Conservation (phyloP, 2,113 vertebrate genomes). For the Prochilodus magdalenae region DNA sequence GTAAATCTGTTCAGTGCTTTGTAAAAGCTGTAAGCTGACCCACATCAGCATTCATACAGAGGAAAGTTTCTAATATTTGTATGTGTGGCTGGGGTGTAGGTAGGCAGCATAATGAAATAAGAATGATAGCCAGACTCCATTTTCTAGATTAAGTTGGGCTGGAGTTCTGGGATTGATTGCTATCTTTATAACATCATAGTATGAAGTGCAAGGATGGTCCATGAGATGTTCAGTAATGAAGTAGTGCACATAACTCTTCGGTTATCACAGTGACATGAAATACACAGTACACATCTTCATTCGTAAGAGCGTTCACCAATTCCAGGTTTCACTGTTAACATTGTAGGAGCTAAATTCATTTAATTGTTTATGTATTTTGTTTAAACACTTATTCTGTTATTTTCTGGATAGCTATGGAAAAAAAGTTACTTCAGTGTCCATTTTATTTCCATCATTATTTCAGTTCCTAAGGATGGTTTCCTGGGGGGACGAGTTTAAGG, state of each 20-base stretch:
- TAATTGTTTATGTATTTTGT: too few relatives aligned
- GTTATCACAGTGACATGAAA: background rate
- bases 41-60: too few relatives aligned
- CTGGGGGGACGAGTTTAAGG: too few relatives aligned
- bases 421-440: too few relatives aligned
- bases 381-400: too few relatives aligned
- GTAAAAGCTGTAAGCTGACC: too few relatives aligned
- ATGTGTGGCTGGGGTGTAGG: background rate
- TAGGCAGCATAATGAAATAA: slow-evolving; percentile 26
- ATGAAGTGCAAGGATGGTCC: background rate
- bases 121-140: slow-evolving; percentile 29
- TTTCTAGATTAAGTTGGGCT: slow-evolving; percentile 32
- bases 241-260: background rate
- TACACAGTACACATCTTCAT: background rate
- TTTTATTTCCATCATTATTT: too few relatives aligned
- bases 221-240: background rate
- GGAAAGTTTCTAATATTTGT: background rate
- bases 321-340: background rate
- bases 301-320: background rate
- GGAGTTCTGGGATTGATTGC: slow-evolving; percentile 20
- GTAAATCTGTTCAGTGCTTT: too few relatives aligned
- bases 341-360: too few relatives aligned
- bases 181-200: slow-evolving; percentile 13
- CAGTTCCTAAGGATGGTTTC: too few relatives aligned
- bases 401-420: too few relatives aligned